A percentile compares a stretch with the other conserved stretches of the same genome.
These are phyloP conservation scores for Zelostemma sp. DNA, from an alignment of 1,140 invertebrate species.

Conservation along the genomic window DNA sequence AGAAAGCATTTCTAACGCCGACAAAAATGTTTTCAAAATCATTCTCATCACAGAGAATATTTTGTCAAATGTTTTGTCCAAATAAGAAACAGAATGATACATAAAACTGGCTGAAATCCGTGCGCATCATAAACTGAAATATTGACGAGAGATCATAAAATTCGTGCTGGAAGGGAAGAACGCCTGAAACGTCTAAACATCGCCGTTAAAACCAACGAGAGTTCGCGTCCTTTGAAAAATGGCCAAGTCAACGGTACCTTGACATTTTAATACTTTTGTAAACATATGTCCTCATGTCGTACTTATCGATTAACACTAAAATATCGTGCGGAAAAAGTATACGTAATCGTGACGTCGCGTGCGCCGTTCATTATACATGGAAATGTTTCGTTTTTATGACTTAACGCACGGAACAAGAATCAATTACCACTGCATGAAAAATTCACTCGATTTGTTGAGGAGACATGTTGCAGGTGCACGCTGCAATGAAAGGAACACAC, in stretches of 20 bases:
- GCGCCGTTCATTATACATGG: slow-evolving; percentile 2
- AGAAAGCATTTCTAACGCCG: no score
- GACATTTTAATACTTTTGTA: slow-evolving; percentile 41
- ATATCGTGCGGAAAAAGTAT: slow-evolving; percentile 23
- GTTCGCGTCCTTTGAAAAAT: slow-evolving; percentile 3
- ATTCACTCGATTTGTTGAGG: slow-evolving; percentile 29
- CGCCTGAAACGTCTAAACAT: no score
- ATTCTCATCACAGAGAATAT: no score
- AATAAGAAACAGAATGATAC: no score
- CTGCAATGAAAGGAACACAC: slow-evolving; percentile 11
- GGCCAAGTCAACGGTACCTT: slow-evolving; percentile 38
- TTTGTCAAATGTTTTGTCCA: no score
- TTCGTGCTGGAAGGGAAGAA: no score
- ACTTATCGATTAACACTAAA: slow-evolving; percentile 35
- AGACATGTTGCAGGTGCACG: background rate
- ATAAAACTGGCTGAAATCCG: no score
- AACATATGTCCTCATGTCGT: slow-evolving; percentile 34
- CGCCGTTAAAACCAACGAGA: no score
- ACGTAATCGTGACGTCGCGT: slow-evolving; percentile 9
- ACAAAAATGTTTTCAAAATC: no score
- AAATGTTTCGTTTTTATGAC: slow-evolving; percentile 19
- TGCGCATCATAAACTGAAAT: no score
- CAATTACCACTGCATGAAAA: slow-evolving; percentile 26
- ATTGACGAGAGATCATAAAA: no score
- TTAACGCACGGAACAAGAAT: slow-evolving; percentile 28